Evolutionary conservation across 2,797 vertebrate species (phyloP).

Genomic region (Macroramphosus scolopax): DNA sequence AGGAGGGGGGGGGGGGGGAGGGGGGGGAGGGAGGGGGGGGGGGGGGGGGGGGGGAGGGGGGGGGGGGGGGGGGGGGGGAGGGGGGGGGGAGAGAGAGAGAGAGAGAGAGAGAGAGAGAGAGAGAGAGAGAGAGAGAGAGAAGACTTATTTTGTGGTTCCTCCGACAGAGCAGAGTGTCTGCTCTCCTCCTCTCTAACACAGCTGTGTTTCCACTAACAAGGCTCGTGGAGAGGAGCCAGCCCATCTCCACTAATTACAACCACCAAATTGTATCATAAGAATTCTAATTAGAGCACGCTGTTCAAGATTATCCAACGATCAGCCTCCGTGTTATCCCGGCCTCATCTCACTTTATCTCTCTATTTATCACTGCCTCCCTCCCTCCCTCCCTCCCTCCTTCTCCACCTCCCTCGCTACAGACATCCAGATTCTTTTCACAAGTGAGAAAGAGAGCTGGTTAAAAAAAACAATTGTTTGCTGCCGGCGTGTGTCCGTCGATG

Average conservation of each 20-base stretch:
- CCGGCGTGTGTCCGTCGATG: conserved; percentile 10
- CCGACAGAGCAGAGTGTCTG: conserved; percentile 87
- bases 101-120: conserved; percentile 13
- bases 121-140: conserved; percentile 27
- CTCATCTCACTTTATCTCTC: conserved; percentile 84
- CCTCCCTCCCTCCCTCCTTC: conserved; percentile 14
- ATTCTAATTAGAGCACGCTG: conserved; percentile 98
- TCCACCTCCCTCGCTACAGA: conserved; percentile 22
- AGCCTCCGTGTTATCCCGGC: conserved; percentile 86
- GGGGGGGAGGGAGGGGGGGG: conserved; percentile 10
- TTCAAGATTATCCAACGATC: conserved; percentile 98
- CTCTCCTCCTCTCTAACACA: conserved; percentile 79
- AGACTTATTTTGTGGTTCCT: conserved; percentile 80
- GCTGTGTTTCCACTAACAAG: conserved; percentile 97
- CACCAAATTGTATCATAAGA: conserved; percentile 99
- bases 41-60: conserved; percentile 1
- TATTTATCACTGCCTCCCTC: conserved; percentile 61
- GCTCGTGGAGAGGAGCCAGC: conserved; percentile 89
- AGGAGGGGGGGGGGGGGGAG: conserved; percentile 1
- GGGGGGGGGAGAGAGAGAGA: conserved; percentile 30
- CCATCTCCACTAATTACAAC: conserved; percentile 98
- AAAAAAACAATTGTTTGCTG: conserved; percentile 25
- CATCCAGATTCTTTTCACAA: conserved; percentile 36
- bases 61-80: conserved; percentile 1
- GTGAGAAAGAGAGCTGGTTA: too few relatives aligned